Conservation (phyloP, 1,140 invertebrate genomes). For the Eumeta japonica region DNA sequence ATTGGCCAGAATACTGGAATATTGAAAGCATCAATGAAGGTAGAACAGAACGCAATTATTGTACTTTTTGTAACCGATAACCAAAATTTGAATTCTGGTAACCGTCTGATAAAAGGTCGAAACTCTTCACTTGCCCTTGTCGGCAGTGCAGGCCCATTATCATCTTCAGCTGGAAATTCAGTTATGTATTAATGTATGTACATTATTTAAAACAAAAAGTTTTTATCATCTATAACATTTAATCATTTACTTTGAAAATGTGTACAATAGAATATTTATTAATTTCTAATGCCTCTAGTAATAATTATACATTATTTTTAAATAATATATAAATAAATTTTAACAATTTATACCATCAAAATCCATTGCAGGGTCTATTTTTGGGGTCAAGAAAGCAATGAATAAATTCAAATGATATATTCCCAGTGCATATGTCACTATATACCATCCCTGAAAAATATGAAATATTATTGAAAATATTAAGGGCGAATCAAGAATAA, state of each 20-base stretch:
- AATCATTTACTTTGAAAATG: no score
- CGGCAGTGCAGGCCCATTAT: slow-evolving; percentile 88
- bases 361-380: slow-evolving; percentile 95
- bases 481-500: no score
- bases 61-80: slow-evolving; percentile 95
- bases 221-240: no score
- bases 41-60: slow-evolving; percentile 87
- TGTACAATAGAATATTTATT: no score
- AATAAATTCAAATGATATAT: slow-evolving; percentile 99
- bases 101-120: slow-evolving; percentile 93
- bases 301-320: no score
- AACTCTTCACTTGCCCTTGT: slow-evolving; percentile 96
- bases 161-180: slow-evolving; percentile 67
- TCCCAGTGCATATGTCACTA: slow-evolving; percentile 96
- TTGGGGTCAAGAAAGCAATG: slow-evolving; percentile 98
- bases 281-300: no score
- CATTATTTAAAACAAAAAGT: no score
- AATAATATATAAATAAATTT: no score
- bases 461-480: no score
- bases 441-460: slow-evolving; percentile 94
- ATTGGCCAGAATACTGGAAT: slow-evolving; percentile 99
- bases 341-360: slow-evolving; percentile 87
- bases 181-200: no score
- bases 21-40: slow-evolving; percentile 97
- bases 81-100: slow-evolving; percentile 99